A percentile compares a stretch with the other conserved stretches of the same genome.
Evolutionary conservation across 2,888 invertebrate species (phyloP).

Genomic region (Netelia inedita): DNA sequence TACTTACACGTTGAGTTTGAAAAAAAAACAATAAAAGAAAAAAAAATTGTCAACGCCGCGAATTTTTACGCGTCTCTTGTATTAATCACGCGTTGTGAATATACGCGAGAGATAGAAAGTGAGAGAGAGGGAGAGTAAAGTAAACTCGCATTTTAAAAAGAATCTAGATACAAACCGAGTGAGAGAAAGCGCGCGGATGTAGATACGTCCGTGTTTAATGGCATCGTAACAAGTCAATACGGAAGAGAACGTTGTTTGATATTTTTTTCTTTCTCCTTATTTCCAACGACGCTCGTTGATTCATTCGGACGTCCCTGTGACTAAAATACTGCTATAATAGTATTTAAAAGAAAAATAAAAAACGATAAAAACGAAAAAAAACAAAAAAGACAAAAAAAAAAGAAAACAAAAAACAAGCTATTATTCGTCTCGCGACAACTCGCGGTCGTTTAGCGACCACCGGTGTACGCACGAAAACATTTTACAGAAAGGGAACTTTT

Average conservation of each 20-base stretch:
- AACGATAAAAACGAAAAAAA: background rate
- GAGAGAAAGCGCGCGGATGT: slow-evolving; percentile 50
- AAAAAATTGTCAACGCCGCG: too few relatives aligned
- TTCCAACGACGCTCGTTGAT: slow-evolving; percentile 79
- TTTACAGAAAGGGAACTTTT: slow-evolving; percentile 68
- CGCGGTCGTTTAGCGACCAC: slow-evolving; percentile 61
- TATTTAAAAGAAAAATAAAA: slow-evolving; percentile 46
- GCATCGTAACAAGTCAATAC: slow-evolving; percentile 77
- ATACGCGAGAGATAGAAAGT: too few relatives aligned
- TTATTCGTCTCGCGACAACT: slow-evolving; percentile 64
- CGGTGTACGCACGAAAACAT: slow-evolving; percentile 61
- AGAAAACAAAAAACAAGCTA: slow-evolving; percentile 42
- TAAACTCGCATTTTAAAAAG: slow-evolving; percentile 64
- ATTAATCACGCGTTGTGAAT: too few relatives aligned
- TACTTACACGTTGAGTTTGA: slow-evolving; percentile 16
- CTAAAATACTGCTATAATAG: slow-evolving; percentile 64
- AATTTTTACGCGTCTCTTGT: too few relatives aligned
- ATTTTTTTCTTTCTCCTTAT: slow-evolving; percentile 77
- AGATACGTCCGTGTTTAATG: slow-evolving; percentile 62
- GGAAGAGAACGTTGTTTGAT: slow-evolving; percentile 73
- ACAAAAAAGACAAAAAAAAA: slow-evolving; percentile 22
- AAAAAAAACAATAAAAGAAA: too few relatives aligned
- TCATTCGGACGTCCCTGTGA: slow-evolving; percentile 81
- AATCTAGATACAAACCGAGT: slow-evolving; percentile 37
- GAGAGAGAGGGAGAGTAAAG: too few relatives aligned